These are phyloP conservation scores for Margarornis squamiger DNA, from an alignment of 2,797 vertebrate species.

Conservation along the genomic window DNA sequence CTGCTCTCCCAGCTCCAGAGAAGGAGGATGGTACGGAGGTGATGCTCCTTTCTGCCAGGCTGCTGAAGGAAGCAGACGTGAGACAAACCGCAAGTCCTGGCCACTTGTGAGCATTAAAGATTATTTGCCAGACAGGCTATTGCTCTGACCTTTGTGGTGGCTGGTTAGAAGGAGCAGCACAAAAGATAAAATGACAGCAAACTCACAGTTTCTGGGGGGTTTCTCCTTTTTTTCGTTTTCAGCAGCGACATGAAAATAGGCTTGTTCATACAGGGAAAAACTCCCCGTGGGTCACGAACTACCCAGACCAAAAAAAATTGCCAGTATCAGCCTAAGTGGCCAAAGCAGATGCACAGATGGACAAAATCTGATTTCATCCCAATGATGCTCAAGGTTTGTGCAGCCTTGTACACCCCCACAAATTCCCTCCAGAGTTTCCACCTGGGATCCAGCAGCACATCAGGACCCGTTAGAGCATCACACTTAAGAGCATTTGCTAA, in stretches of 20 bases:
- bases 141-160: neutral
- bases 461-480: neutral
- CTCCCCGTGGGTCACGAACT: rapidly evolving
- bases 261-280: neutral
- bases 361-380: neutral
- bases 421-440: neutral
- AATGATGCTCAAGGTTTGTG: rapidly evolving
- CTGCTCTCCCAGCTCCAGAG: rapidly evolving
- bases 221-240: neutral
- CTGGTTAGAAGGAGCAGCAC: neutral
- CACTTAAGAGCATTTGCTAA: neutral
- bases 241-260: neutral
- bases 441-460: neutral
- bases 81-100: neutral
- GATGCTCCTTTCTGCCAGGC: neutral
- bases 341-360: rapidly evolving
- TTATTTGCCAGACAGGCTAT: neutral
- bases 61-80: neutral
- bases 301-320: neutral
- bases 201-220: neutral
- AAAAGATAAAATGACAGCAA: neutral
- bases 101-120: neutral
- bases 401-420: rapidly evolving
- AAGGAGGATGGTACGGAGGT: neutral
- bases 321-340: neutral